Evolutionary conservation across 2,888 invertebrate species (phyloP).

Genomic region (Hofmannophila pseudospretella): DNA sequence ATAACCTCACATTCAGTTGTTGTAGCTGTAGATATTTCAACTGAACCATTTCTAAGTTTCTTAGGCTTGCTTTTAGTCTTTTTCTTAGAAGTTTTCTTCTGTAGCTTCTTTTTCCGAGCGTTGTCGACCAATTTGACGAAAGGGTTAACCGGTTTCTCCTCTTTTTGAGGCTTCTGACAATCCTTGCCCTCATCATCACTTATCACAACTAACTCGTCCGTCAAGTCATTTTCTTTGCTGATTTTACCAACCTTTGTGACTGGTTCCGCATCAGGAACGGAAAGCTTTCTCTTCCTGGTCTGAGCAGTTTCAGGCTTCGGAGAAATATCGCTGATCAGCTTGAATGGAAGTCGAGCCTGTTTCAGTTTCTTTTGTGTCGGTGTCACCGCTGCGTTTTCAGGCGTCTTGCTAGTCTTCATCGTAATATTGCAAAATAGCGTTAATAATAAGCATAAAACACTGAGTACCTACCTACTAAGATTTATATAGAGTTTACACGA

Average conservation of each 20-base stretch:
- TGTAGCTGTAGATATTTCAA: slow-evolving; percentile 10
- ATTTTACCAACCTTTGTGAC: slow-evolving; percentile 59
- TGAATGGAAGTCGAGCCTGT: slow-evolving; percentile 80
- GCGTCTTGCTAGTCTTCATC: slow-evolving; percentile 62
- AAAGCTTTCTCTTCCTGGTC: slow-evolving; percentile 66
- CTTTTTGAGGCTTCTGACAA: slow-evolving; percentile 23
- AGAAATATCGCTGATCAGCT: slow-evolving; percentile 65
- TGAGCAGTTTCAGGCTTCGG: slow-evolving; percentile 42
- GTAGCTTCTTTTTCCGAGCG: slow-evolving; percentile 60
- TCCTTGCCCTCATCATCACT: slow-evolving; percentile 62
- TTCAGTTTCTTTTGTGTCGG: slow-evolving; percentile 78
- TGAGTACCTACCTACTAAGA: too few species aligned
- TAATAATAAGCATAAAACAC: slow-evolving; percentile 14
- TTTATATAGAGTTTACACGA: too few species aligned
- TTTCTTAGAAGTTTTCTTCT: slow-evolving; percentile 40
- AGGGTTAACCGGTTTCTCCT: slow-evolving; percentile 47
- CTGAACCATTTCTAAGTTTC: slow-evolving; percentile 16
- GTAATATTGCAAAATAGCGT: slow-evolving; percentile 19
- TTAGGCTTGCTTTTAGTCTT: slow-evolving; percentile 33
- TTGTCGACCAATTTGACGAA: slow-evolving; percentile 61
- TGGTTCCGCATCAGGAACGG: slow-evolving; percentile 47
- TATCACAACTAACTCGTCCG: slow-evolving; percentile 46
- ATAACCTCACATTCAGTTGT: slow-evolving; percentile 15
- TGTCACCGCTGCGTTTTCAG: slow-evolving; percentile 52
- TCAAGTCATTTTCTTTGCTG: slow-evolving; percentile 51